Evolutionary conservation across 2,888 invertebrate species (phyloP).

Genomic region (Strigamia maritima): DNA sequence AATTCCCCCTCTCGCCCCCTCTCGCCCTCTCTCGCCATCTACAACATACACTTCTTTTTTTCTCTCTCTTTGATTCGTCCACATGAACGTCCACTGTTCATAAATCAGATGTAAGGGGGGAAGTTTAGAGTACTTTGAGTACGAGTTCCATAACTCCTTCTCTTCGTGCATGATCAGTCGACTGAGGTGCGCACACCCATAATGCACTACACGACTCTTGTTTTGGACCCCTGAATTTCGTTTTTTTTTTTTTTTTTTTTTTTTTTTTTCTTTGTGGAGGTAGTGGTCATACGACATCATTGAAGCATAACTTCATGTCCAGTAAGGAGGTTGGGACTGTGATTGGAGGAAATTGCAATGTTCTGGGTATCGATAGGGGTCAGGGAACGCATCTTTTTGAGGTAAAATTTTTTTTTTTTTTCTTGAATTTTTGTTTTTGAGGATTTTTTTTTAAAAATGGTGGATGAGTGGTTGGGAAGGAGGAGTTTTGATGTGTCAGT

Average conservation of each 20-base stretch:
- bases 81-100: background rate
- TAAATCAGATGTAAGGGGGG: background rate
- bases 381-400: background rate
- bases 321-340: background rate
- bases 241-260: background rate
- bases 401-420: background rate
- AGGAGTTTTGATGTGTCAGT: background rate
- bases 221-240: background rate
- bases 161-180: slow-evolving; percentile 17
- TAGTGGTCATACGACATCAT: slow-evolving; percentile 12
- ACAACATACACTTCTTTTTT: background rate
- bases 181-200: slow-evolving; percentile 18
- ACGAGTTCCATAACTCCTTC: slow-evolving; percentile 2
- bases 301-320: slow-evolving; percentile 9
- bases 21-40: too few species aligned
- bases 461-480: background rate
- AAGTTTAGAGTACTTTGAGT: background rate
- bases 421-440: too few species aligned
- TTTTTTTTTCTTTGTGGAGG: background rate
- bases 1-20: background rate
- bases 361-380: background rate
- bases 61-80: background rate
- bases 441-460: background rate
- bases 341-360: background rate
- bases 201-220: slow-evolving; percentile 17